Base-by-base conservation (phyloP, 2,888 invertebrate genomes). In the Cantharis nigra region DNA sequence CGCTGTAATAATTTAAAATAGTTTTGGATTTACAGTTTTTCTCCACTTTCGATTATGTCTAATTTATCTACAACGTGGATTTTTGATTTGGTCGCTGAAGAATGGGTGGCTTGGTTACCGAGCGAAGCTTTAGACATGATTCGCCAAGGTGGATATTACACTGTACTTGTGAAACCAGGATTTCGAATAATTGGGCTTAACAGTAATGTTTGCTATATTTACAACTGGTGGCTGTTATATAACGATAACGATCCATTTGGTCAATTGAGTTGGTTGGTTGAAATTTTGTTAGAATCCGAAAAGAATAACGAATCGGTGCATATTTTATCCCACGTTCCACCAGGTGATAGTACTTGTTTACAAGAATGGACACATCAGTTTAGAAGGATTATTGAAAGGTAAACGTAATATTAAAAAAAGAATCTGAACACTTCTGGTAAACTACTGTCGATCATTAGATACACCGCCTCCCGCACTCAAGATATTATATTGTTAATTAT, bases 221-320 rank as follows among this genome's bases (percentile, higher is more conserved):
- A 63, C 28, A 64, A 49, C 63, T 87, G 87, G 67, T 87, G 87
- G 87, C 79, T 87, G 26, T 73, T 85, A 3, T 85, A 84, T 71
- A 82, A 95, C 80, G 87, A 87, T 76, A 86, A 88, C 62, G 95
- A 96, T 84, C 93, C 95, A 0, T 92, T 93, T 80, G 92, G 89
- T 3, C 95, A 97, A 86, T 89, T 98, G 73, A 91, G 93, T 73
- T 98, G 97, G 97, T 87, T 98, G 33, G 92, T 94, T 0, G 88
- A 92, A 9, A 93, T 94, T 73, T 89, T 98, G 3, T 89, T 91
- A 70, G 88, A 91, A 77, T 95, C 97, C 0, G 98, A 98, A 87
- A 85, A 88, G 62, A 91, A 91, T 1, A 91, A 91, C 0, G 96
- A 97, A 86, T 91, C 92, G 84, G 87, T 87, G 2, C 87, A 88